Base-by-base conservation (phyloP, 92 coral and sea anemone species). In the Epizoanthus rinbou region DNA sequence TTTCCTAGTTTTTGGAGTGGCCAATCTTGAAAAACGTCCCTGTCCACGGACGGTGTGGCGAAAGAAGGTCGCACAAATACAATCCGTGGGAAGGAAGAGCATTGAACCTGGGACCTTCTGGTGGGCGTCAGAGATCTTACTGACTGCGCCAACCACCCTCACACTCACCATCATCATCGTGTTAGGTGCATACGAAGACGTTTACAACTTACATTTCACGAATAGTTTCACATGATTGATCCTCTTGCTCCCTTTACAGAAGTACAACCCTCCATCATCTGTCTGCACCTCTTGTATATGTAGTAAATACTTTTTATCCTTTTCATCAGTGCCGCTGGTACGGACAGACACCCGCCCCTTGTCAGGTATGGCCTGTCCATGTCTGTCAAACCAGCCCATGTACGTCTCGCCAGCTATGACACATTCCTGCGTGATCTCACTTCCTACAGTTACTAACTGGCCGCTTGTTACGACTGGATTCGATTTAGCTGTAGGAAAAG, bases 341-440 rank as follows among this genome's bases (percentile, higher is more conserved):
- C 19, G 41, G 41, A 76, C 71, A 39, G 69, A 60, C 9, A 76
- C 82, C 63, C 82, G 62, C 4, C 82, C 82, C 2, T 8, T 60
- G 22, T 59, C 58, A 39, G 82, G 70, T 37, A 76, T 19, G 14
- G 59, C 18, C 37, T 41, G 82, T 18, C 82, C 82, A 28, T 59
- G 52, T 59, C 16, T 60, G 71, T 76, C 82, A 37, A 76, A 76
- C 82, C 82, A 76, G 4, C 82, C 70, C n/a, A n/a, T 2, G 35
- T 59, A 76, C 21, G 60, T 47, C 37, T 76, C 70, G 14, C 82
- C 82, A 21, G 82, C 4, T 11, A 78, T 41, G 14, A 5, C 70
- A 41, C 82, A 78, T 35, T 78, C 59, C 58, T 57, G 59, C 14
- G 19, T 78, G 71, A 78, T 78, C 65, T 78, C 82, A 16, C 45